Evolutionary conservation across 92 coral and sea anemone genomes (phyloP).

Genomic region (Bergia sp.): DNA sequence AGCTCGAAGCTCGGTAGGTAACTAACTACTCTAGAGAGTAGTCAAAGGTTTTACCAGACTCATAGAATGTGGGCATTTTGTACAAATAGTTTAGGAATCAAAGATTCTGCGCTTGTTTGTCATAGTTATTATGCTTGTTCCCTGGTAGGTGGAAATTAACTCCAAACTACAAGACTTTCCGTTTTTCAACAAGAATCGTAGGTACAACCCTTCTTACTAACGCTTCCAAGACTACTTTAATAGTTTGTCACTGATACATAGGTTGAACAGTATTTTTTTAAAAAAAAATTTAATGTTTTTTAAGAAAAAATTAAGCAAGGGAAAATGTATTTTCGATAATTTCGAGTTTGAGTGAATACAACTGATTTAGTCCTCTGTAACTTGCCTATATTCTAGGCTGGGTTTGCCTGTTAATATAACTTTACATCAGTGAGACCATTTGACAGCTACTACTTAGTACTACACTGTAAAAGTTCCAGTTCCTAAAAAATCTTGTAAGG

Average conservation of each 20-base stretch:
- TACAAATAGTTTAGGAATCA: background rate
- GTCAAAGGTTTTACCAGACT: background rate
- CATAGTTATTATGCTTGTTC: background rate
- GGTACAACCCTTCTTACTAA: too few species aligned
- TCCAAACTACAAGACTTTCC: background rate
- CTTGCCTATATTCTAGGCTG: background rate
- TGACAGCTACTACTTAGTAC: background rate
- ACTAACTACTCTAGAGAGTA: background rate
- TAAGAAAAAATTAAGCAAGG: too few species aligned
- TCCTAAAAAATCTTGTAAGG: background rate
- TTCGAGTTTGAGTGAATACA: too few species aligned
- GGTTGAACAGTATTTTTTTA: background rate
- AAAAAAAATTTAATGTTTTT: too few species aligned
- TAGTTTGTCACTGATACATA: background rate
- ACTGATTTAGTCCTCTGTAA: background rate
- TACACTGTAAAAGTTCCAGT: background rate
- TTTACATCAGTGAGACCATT: background rate
- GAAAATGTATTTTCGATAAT: too few species aligned
- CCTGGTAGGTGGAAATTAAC: too few species aligned
- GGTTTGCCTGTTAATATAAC: background rate
- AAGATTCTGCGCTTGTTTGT: too few species aligned
- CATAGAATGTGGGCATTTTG: background rate
- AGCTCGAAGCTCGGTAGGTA: constrained; percentile 32
- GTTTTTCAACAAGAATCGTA: background rate
- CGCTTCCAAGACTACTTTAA: background rate